phyloP scores from a whole-genome alignment of 1,140 invertebrate genomes.

The Octopus bimaculoides region DNA sequence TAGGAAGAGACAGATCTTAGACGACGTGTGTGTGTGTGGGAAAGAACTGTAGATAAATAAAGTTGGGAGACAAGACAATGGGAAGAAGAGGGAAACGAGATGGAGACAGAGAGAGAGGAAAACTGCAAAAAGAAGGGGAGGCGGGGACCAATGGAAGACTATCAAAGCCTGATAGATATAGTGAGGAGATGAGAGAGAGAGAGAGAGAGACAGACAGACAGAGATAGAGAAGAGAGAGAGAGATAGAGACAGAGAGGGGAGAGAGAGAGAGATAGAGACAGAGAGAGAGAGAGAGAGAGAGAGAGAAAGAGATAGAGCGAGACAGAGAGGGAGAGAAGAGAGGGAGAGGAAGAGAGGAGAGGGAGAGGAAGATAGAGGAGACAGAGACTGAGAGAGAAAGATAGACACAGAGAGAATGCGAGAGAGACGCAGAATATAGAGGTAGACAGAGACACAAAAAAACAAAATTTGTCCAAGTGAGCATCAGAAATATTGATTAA shows the following conservation, averaged over 20 bases:
- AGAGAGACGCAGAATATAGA: not conserved
- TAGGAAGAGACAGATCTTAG: too few relatives aligned
- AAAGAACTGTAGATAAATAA: too few relatives aligned
- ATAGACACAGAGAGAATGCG: not conserved
- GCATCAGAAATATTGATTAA: too few relatives aligned
- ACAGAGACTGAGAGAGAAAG: not conserved
- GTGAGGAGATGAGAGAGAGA: not conserved
- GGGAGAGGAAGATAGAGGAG: not conserved
- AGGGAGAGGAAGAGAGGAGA: too few relatives aligned
- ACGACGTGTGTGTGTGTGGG: too few relatives aligned
- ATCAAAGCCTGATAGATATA: not conserved
- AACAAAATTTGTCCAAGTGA: too few relatives aligned
- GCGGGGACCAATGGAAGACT: not conserved
- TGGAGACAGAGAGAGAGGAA: constrained; percentile 17
- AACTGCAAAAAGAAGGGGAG: constrained; percentile 10
- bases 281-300: not conserved
- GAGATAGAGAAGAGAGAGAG: not conserved
- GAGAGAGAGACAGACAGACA: not conserved
- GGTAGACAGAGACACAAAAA: not conserved
- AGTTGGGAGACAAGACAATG: too few relatives aligned
- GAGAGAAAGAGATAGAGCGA: not conserved
- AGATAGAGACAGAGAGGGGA: too few relatives aligned
- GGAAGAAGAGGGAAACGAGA: constrained; percentile 14
- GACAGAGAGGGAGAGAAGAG: not conserved
- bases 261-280: not conserved